Evolutionary conservation across 2,797 vertebrate genomes (phyloP), one percentile per base, ranked within the genome.

Genomic region (Octomys mimax): DNA sequence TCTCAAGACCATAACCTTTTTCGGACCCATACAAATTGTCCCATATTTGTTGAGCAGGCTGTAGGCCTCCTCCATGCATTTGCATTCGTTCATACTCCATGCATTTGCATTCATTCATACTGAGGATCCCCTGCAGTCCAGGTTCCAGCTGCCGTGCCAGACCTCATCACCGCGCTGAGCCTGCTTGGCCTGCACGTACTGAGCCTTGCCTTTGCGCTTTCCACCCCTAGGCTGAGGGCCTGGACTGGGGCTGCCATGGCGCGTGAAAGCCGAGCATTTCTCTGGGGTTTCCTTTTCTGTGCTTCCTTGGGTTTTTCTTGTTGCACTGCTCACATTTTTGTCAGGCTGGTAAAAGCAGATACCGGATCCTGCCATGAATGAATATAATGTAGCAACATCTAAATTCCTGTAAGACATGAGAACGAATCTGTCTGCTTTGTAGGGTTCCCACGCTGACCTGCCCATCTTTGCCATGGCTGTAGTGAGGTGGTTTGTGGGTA

Each of bases 41-140:
- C 99, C 99, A 96, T 99, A 99, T 89, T 99, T 99, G 91, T 98
- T 99, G 64, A 99, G 99, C 92, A 99, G 98, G 89, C 99, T 99
- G 98, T 99, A 99, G 97, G 99, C 99, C 98, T 99, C 99, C 13
- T 99, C 99, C 18, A 99, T 99, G 98, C 99, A 42, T 42, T 42
- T 42, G 42, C 42, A 4, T 42, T 42, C 99, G 97, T 99, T 99
- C 99, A 99, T 99, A 98, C 99, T 99, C n/a, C n/a, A n/a, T n/a
- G n/a, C n/a, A 99, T 97, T 99, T 99, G 97, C 99, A 99, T 98
- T 99, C 99, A 97, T 99, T 99, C 99, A 99, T 99, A 98, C 99
- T 99, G 95, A 99, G 99, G 94, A 99, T 99, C n/a, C 99, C 99
- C 96, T 99, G 98, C 98, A 99, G 99, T 62, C 99, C 99, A 84